phyloP scores from a whole-genome alignment of 2,888 invertebrate genomes.

The Drymonia ruficornis region DNA sequence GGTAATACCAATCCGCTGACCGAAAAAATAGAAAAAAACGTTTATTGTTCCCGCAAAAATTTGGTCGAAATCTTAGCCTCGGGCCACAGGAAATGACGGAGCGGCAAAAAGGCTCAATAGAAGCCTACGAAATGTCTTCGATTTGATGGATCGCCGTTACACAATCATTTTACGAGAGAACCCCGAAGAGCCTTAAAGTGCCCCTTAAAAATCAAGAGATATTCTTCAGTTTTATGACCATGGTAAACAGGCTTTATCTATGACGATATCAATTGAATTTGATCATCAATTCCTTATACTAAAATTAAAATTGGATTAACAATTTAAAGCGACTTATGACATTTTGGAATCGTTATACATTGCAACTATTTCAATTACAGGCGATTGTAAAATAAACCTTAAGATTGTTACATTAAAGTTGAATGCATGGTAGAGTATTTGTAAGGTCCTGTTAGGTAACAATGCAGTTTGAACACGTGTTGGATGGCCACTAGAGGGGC shows the following conservation, averaged over 20 bases:
- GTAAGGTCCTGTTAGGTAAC: conserved; percentile 23
- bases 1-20: conserved; percentile 74
- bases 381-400: conserved; percentile 15
- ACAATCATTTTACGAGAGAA: conserved; percentile 75
- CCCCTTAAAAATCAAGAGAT: conserved; percentile 81
- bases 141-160: conserved; percentile 81
- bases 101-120: conserved; percentile 73
- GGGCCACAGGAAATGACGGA: conserved; percentile 78
- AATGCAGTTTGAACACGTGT: conserved; percentile 74
- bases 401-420: rapidly evolving
- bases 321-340: neutral
- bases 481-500: conserved; percentile 74
- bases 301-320: neutral
- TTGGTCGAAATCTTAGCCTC: conserved; percentile 64
- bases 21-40: conserved; percentile 67
- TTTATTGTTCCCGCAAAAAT: conserved; percentile 77
- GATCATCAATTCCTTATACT: rapidly evolving
- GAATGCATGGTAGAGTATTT: conserved; percentile 1
- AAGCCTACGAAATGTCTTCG: conserved; percentile 72
- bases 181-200: conserved; percentile 73
- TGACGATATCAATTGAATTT: conserved; percentile 9
- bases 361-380: conserved; percentile 8
- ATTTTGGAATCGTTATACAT: conserved; percentile 2
- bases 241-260: conserved; percentile 38
- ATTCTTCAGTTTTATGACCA: conserved; percentile 71